Percentiles rank a stretch among this genome's conserved stretches.
Evolutionary conservation across 1,140 invertebrate species (phyloP).

Genomic region (Drosophila eugracilis): DNA sequence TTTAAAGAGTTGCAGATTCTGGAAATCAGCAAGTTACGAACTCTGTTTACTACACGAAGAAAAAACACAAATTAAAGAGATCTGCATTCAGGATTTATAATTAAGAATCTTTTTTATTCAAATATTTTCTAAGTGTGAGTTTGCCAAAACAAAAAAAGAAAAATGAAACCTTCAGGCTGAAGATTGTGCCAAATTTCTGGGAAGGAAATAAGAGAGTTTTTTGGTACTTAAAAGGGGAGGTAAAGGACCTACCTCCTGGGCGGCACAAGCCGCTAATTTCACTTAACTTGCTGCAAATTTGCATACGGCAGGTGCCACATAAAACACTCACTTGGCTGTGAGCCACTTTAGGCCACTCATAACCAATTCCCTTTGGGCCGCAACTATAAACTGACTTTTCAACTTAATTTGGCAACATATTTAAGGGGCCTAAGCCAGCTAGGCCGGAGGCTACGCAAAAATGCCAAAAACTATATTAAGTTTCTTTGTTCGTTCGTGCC

Average conservation of each 20-base stretch:
- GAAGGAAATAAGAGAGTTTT: background rate
- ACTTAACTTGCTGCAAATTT: conserved; percentile 43
- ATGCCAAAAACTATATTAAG: background rate
- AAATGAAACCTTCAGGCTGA: background rate
- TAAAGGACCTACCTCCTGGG: conserved; percentile 10
- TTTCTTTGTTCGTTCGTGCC: no score
- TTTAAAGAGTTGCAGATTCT: conserved; percentile 8
- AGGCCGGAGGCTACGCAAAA: background rate
- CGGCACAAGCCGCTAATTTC: conserved; percentile 51
- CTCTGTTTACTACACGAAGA: background rate
- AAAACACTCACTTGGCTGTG: background rate
- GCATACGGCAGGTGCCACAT: conserved; percentile 24
- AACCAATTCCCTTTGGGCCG: conserved; percentile 48
- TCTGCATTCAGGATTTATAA: no score
- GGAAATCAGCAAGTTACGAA: background rate
- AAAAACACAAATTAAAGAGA: no score
- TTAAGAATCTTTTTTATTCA: no score
- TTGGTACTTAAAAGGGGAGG: background rate
- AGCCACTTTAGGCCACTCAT: conserved; percentile 43
- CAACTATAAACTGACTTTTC: conserved; percentile 28
- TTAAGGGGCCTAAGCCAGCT: conserved; percentile 21
- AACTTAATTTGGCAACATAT: conserved; percentile 36
- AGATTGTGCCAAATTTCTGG: background rate
- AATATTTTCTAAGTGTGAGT: no score
- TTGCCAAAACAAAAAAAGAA: no score